Evolutionary conservation across 1,140 invertebrate genomes (phyloP), one percentile per base, ranked within the genome.

Genomic region (Danaus plexippus): DNA sequence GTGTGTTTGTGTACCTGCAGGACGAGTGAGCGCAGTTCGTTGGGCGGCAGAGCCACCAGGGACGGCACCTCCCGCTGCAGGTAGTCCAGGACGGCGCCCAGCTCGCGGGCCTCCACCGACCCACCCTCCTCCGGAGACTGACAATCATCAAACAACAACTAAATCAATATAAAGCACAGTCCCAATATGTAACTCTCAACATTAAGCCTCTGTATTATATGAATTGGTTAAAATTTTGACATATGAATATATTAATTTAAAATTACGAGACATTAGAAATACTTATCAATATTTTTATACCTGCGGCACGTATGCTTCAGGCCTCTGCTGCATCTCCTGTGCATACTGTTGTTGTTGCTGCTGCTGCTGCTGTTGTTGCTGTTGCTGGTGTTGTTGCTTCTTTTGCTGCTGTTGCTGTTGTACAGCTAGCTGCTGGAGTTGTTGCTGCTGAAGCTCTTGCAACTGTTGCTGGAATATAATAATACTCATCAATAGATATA

Each of bases 21-120:
- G 43, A 88, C 85, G 45, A 88, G 76, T 22, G 80, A 80, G 59
- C 83, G 77, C 58, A 88, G 76, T 47, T 88, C 85, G 62, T 85
- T 74, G 61, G 80, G 76, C 49, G 87, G 87, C 67, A 88, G 73
- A 54, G 81, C 78, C 11, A 87, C 80, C 7, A 88, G 77, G 54
- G 85, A 87, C 47, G 87, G 87, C 63, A 88, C 81, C 67, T 87
- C 85, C 44, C 78, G 75, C 75, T 87, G 87, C 64, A 87, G 76
- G 70, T 87, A 87, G 9, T 80, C 77, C 50, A 88, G 76, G 70
- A 88, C 85, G 49, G 80, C 83, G 68, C 79, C 78, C 54, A 88
- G 73, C 68, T 87, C 83, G 59, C 81, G 80, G 54, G 80, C 78
- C 67, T 84, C 80, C 64, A 73, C 77, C 57, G 66, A 70, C 64